phyloP scores from a whole-genome alignment of 2,113 vertebrate species.

The Oreochromis spilurus region DNA sequence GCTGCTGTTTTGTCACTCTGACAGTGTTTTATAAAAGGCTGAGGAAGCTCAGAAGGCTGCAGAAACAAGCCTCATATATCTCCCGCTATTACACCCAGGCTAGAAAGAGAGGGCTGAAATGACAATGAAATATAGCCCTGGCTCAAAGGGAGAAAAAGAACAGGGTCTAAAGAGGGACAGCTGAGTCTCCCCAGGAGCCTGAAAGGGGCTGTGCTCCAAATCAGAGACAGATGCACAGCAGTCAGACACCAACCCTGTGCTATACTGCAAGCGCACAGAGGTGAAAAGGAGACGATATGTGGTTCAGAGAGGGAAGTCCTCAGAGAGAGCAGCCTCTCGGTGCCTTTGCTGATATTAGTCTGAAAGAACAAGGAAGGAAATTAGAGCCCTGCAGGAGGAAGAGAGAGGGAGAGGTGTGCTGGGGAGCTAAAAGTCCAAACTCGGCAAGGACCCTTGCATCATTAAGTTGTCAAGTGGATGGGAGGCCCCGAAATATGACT shows the following conservation, averaged over 20 bases:
- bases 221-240: slow-evolving; percentile 59
- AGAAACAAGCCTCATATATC: slow-evolving; percentile 57
- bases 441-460: slow-evolving; percentile 64
- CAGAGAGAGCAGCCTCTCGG: slow-evolving; percentile 43
- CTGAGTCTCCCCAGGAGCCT: slow-evolving; percentile 55
- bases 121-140: slow-evolving; percentile 65
- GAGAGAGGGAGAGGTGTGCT: not conserved
- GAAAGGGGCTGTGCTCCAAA: slow-evolving; percentile 65
- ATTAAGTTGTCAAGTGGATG: slow-evolving; percentile 74
- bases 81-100: slow-evolving; percentile 65
- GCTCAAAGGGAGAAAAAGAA: slow-evolving; percentile 57
- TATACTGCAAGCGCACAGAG: slow-evolving; percentile 33
- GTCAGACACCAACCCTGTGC: slow-evolving; percentile 40
- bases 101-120: slow-evolving; percentile 60
- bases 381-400: slow-evolving; percentile 56
- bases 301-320: slow-evolving; percentile 44
- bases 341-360: slow-evolving; percentile 58
- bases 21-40: slow-evolving; percentile 71
- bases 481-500: slow-evolving; percentile 69
- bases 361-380: slow-evolving; percentile 67
- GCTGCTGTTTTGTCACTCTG: slow-evolving; percentile 73
- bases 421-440: slow-evolving; percentile 38
- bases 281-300: slow-evolving; percentile 51
- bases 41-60: slow-evolving; percentile 64
- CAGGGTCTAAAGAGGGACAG: slow-evolving; percentile 69